Conservation (phyloP, 2,888 invertebrate genomes). For the Pristionchus japonicus region DNA sequence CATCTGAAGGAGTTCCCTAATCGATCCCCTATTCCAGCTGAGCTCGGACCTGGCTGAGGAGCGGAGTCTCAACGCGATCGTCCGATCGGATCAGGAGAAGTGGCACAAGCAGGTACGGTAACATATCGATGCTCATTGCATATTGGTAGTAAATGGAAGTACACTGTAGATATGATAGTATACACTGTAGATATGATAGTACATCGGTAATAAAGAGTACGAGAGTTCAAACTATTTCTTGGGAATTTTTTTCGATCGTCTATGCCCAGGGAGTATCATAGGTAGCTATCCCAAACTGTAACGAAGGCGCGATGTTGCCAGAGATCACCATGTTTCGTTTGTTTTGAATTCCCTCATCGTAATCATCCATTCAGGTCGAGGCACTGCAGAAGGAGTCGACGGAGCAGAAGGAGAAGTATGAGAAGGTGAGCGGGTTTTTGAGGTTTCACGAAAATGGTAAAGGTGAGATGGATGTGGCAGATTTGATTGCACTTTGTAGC, state of each 20-base stretch:
- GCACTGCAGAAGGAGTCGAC: slow-evolving; percentile 22
- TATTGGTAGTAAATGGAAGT: neutral
- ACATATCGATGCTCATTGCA: too few species aligned
- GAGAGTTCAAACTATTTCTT: too few species aligned
- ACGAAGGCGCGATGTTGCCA: too few species aligned
- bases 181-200: too few species aligned
- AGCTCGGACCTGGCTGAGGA: slow-evolving; percentile 66
- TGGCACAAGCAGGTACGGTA: slow-evolving; percentile 75
- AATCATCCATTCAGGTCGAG: neutral
- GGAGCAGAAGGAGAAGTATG: slow-evolving; percentile 39
- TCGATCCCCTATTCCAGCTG: slow-evolving; percentile 38
- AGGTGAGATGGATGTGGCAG: neutral
- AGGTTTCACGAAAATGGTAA: neutral
- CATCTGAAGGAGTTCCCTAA: neutral
- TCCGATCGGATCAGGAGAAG: slow-evolving; percentile 84
- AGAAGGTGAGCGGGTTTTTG: neutral
- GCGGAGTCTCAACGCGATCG: slow-evolving; percentile 82
- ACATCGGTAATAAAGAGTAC: too few species aligned
- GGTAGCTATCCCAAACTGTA: too few species aligned
- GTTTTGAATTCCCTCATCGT: neutral
- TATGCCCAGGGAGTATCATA: too few species aligned
- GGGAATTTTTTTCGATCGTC: too few species aligned
- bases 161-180: too few species aligned
- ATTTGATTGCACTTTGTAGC: too few species aligned
- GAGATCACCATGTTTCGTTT: too few species aligned